phyloP scores from a whole-genome alignment of 2,888 invertebrate genomes.

The Ephialtes manifestator region DNA sequence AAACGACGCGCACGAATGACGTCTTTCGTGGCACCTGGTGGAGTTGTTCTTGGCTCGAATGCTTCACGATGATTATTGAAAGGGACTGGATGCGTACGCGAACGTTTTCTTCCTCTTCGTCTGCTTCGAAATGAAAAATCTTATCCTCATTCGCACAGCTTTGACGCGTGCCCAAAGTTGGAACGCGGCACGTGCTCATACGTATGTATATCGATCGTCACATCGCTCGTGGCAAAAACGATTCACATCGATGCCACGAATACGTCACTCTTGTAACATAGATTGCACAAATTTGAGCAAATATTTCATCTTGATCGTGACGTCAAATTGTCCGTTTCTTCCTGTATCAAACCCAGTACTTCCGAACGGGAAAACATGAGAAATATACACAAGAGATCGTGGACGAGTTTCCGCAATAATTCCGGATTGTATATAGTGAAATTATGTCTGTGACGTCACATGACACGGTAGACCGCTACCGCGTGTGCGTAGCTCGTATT shows the following conservation, averaged over 20 bases:
- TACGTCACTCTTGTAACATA: neutral
- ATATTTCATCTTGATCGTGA: conserved; percentile 20
- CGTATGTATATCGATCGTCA: neutral
- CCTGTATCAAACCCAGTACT: conserved; percentile 1
- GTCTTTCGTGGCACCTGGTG: conserved; percentile 56
- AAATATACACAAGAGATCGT: conserved; percentile 14
- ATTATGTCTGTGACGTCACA: conserved; percentile 23
- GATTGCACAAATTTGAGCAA: neutral
- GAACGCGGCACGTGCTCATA: neutral
- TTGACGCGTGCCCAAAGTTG: conserved; percentile 34
- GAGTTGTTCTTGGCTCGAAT: neutral
- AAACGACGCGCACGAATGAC: conserved; percentile 50
- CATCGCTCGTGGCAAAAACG: neutral
- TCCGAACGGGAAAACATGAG: conserved; percentile 50
- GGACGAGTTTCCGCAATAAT: conserved; percentile 15
- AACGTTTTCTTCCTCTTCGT: conserved; percentile 16
- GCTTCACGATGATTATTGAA: conserved; percentile 4
- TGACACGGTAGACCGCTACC: neutral
- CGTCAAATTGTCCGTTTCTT: conserved; percentile 56
- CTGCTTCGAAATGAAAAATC: conserved; percentile 29
- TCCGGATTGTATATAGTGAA: conserved; percentile 28
- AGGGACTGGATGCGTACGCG: neutral
- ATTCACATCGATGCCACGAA: conserved; percentile 15
- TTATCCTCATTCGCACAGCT: conserved; percentile 50
- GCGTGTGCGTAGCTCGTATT: neutral